These are phyloP conservation scores for Acanthaster planci DNA, from an alignment of 35 echinoderm and acorn worm genomes.

Conservation along the genomic window DNA sequence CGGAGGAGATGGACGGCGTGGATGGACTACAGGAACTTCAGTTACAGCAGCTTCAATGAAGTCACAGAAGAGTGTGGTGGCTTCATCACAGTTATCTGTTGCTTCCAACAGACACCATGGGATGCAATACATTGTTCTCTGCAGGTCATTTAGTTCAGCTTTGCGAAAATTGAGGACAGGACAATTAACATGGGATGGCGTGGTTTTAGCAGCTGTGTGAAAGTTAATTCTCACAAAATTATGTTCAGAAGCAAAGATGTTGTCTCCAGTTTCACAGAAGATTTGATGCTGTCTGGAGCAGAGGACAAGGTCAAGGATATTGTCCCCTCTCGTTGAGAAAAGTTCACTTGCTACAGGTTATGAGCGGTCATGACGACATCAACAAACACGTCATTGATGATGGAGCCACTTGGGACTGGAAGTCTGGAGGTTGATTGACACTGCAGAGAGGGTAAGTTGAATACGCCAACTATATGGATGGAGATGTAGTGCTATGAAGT, in stretches of 20 bases:
- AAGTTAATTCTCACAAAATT: neutral
- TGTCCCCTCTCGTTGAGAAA: neutral
- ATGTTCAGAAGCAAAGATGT: neutral
- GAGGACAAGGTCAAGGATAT: constrained; percentile 23
- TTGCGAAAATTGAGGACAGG: constrained; percentile 5
- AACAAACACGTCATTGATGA: constrained; percentile 20
- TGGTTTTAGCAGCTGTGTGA: neutral
- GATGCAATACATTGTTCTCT: neutral
- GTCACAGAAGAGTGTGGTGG: constrained; percentile 25
- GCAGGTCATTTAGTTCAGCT: constrained; percentile 21
- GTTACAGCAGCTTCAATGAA: constrained; percentile 35
- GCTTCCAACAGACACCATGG: constrained; percentile 16
- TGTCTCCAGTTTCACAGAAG: neutral
- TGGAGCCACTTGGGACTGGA: neutral
- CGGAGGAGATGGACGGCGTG: constrained; percentile 6
- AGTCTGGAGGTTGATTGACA: neutral
- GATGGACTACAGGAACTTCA: constrained; percentile 19
- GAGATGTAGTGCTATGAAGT: neutral
- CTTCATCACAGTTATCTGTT: constrained; percentile 6
- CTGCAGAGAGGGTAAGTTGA: neutral
- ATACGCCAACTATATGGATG: neutral
- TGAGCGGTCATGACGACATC: constrained; percentile 11
- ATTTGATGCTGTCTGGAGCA: neutral
- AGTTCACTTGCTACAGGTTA: constrained; percentile 16
- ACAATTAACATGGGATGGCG: neutral